These are phyloP conservation scores for Palaemon carinicauda DNA, from an alignment of 1,140 invertebrate genomes.

Conservation along the genomic window DNA sequence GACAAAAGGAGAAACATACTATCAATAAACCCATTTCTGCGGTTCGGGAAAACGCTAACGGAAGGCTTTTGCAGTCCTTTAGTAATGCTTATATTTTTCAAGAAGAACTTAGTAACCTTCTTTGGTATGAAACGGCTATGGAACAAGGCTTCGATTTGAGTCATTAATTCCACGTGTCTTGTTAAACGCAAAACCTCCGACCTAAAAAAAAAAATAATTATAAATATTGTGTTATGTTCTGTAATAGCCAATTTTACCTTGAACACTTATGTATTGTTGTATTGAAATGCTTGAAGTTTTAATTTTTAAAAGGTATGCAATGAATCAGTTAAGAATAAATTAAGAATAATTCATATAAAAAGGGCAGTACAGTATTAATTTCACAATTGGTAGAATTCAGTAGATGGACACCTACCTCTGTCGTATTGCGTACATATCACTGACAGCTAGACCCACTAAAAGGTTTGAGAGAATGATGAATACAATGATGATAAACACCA, in stretches of 20 bases:
- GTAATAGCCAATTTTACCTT: background rate
- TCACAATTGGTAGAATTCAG: background rate
- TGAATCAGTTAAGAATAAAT: too few species aligned
- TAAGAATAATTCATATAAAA: too few species aligned
- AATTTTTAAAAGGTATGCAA: too few species aligned
- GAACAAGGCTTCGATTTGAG: conserved; percentile 43
- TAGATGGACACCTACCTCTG: conserved; percentile 66
- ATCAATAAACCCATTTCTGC: conserved; percentile 25
- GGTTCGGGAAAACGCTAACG: conserved; percentile 42
- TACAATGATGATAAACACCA: conserved; percentile 81
- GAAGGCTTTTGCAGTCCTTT: background rate
- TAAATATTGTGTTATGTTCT: background rate
- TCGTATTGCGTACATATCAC: conserved; percentile 82
- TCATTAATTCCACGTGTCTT: conserved; percentile 56
- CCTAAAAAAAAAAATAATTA: conserved; percentile 17
- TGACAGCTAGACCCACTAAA: conserved; percentile 81
- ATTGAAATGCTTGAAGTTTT: too few species aligned
- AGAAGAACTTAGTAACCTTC: conserved; percentile 16
- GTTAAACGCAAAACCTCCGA: conserved; percentile 54
- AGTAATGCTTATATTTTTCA: conserved; percentile 32
- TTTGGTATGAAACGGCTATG: conserved; percentile 36
- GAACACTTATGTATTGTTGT: background rate
- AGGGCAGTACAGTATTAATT: too few species aligned
- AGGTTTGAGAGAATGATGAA: conserved; percentile 85
- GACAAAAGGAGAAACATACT: conserved; percentile 33